Base-by-base conservation (phyloP, 2,888 invertebrate genomes). In the Cephalotes varians region DNA sequence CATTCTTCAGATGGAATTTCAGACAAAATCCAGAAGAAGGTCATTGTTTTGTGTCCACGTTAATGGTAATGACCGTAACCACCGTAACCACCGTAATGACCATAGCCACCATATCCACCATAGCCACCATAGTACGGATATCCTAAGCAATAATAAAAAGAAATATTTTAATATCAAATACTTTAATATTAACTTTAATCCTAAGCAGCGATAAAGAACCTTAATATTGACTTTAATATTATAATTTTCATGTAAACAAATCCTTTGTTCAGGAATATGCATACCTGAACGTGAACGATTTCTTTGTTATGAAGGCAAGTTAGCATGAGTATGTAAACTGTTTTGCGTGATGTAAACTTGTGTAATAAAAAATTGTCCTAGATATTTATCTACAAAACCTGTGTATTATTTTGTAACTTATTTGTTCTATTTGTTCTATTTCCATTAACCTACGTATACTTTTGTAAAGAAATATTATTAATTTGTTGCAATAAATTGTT, bases 61-160 rank as follows among this genome's bases (percentile, higher is more conserved):
- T 64, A 60, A 82, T 87, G 88, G 15, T 87, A 90, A 64, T 89
- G 84, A 6, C 92, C 92, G 34, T 86, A 90, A 51, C 21, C 21
- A 40, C n/a, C n/a, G n/a, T n/a, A n/a, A n/a, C 34, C 34, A 34
- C 34, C 34, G 34, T 34, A 34, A 51, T 58, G 58, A 51, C 51
- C 51, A 3, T 60, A 60, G 21, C 62, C 62, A 56, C 93, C 93
- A 31, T 85, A 91, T 60, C 92, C 62, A 37, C 72, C 92, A 4
- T 40, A 40, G 12, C 40, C 40, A 40, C 40, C 40, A 12, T 40
- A 40, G 25, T 77, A 86, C 0, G 91, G 90, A 73, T 90, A 92
- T 54, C 92, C 92, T 92, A 84, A 44, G 65, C 62, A 64, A 44
- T 47, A 64, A 86, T 73, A 18, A 87, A 79, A 21, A 81, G n/a